A percentile compares a stretch with the other conserved stretches of the same genome.
phyloP scores from a whole-genome alignment of 2,113 vertebrate genomes.

The Calidris pugnax region DNA sequence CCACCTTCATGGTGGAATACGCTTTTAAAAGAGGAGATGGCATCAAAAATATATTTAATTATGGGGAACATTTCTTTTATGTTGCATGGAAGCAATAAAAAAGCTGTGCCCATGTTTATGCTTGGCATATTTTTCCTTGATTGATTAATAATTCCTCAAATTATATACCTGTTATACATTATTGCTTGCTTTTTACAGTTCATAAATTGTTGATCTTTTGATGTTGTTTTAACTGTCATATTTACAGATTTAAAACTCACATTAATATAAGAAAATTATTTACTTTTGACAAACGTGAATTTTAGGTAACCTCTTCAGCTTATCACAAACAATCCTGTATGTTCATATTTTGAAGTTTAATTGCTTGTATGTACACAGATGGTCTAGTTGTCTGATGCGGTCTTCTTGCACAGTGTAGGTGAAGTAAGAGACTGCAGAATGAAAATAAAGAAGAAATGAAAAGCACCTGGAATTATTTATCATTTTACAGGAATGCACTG shows the following conservation, averaged over 20 bases:
- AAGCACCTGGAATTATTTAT: neutral
- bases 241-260: neutral
- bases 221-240: neutral
- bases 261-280: neutral
- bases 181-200: neutral
- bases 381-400: neutral
- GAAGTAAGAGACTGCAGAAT: neutral
- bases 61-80: neutral
- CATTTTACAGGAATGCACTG: neutral
- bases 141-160: neutral
- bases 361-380: neutral
- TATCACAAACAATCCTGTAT: neutral
- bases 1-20: neutral
- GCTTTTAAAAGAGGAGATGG: neutral
- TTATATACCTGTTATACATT: neutral
- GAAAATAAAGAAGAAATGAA: neutral
- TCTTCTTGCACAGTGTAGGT: neutral
- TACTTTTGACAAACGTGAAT: neutral
- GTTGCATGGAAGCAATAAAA: neutral
- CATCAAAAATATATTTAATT: neutral
- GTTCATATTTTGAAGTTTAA: neutral
- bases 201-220: neutral
- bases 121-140: neutral
- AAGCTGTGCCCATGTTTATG: neutral
- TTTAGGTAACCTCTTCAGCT: neutral